Base-by-base conservation (phyloP, 2,113 vertebrate genomes). In the Hydropotes inermis region DNA sequence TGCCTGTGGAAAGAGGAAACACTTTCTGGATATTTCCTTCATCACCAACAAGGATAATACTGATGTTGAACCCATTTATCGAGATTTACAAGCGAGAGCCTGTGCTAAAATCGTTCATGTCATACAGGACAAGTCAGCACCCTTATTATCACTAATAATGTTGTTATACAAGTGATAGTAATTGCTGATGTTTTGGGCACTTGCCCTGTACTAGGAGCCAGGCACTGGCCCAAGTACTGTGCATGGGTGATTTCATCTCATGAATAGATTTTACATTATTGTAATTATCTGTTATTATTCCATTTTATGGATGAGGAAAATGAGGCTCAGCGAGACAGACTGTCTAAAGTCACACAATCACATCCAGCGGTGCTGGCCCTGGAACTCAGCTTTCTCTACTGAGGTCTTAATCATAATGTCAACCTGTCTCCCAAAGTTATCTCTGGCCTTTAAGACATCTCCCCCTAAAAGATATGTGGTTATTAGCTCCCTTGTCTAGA, bases 71-170 rank as follows among this genome's bases (percentile, higher is more conserved):
- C 4, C 47, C 47, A 1, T 36, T 74, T 30, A 12, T 23, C 0
- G 1, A 76, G 50, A 21, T 8, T 25, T 15, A 6, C 19, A 28
- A 23, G 60, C 54, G 54, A 50, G 50, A 28, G 23, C 47, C 17
- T 21, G 25, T 12, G 60, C n/a, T 70, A 39, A 74, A 9, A 15
- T n/a, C 28, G 6, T n/a, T 45, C 4, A 5, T 13, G 83, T 43
- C 28, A 2, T 36, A 10, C 39, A 83, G 55, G 14, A 9, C 39
- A 12, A 28, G 39, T 30, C 52, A 33, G n/a, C 6, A 7, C 36
- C 45, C 4, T 12, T 14, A 7, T 6, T 0, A 4, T 39, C 58
- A 1, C 57, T 14, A 12, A 1, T 7, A 43, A 4, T 28, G 43
- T 28, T 27, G 57, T 27, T n/a, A 36, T 5, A 19, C 21, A n/a